Percentiles rank a stretch among this genome's conserved stretches.
Conservation (phyloP, 1,140 invertebrate genomes). For the Atta colombica region DNA sequence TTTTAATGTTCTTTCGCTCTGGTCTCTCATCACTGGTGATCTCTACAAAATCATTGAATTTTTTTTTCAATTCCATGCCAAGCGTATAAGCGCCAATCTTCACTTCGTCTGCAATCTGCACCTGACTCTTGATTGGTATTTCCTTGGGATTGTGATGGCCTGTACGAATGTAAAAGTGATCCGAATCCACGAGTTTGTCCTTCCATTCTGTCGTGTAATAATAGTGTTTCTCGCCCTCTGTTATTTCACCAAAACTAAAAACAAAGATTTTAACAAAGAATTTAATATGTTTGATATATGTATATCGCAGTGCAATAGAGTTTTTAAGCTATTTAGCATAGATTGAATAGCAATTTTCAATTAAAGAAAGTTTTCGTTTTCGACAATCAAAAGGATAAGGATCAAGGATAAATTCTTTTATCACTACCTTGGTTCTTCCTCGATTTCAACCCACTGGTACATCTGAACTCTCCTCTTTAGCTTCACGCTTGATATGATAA, state of each 20-base stretch:
- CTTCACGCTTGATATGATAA: constrained; percentile 91
- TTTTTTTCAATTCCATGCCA: constrained; percentile 90
- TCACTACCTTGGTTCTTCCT: constrained; percentile 88
- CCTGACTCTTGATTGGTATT: constrained; percentile 89
- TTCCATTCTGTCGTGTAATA: constrained; percentile 94
- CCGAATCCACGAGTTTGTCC: constrained; percentile 93
- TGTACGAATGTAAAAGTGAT: constrained; percentile 90
- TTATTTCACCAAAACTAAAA: constrained; percentile 73
- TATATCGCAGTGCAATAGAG: not conserved
- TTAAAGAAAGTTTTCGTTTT: not conserved
- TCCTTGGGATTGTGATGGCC: constrained; percentile 93
- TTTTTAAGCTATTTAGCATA: not conserved
- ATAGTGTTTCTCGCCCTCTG: constrained; percentile 87
- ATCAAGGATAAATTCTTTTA: not conserved
- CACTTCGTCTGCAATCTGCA: constrained; percentile 87
- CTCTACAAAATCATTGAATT: constrained; percentile 92
- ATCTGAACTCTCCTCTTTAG: constrained; percentile 93
- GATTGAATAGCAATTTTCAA: not conserved
- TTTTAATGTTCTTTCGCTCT: constrained; percentile 92
- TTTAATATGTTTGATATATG: constrained; percentile 77
- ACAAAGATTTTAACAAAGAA: constrained; percentile 61
- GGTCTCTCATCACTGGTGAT: constrained; percentile 94
- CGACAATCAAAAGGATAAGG: too few relatives aligned
- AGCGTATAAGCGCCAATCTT: constrained; percentile 87
- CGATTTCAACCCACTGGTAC: constrained; percentile 96